phyloP scores from a whole-genome alignment of 2,888 invertebrate species.

The Adineta ricciae region DNA sequence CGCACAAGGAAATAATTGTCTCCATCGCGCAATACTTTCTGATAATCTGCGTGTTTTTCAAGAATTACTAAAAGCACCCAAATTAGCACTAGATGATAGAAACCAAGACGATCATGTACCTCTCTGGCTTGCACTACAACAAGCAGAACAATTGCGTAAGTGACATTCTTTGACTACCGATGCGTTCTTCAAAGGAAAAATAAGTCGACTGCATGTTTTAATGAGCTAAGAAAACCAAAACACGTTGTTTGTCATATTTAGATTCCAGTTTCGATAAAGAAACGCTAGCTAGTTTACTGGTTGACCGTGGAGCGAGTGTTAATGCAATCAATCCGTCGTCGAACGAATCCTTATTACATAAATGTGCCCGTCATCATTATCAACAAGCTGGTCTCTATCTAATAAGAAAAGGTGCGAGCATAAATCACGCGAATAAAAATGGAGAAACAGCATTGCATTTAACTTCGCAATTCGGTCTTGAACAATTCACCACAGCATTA shows the following conservation, averaged over 20 bases:
- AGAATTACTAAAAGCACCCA: constrained; percentile 60
- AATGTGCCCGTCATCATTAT: constrained; percentile 59
- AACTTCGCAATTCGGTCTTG: constrained; percentile 64
- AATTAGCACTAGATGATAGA: constrained; percentile 56
- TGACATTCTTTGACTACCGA: no score
- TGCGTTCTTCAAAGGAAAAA: no score
- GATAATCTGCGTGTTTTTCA: constrained; percentile 67
- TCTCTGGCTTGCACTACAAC: constrained; percentile 64
- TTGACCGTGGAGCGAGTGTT: constrained; percentile 16
- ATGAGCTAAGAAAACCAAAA: no score
- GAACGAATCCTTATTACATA: constrained; percentile 69
- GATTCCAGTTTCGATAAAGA: not conserved
- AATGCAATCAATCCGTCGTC: constrained; percentile 22
- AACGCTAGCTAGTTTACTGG: constrained; percentile 27
- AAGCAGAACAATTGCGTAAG: constrained; percentile 28
- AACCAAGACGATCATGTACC: constrained; percentile 66
- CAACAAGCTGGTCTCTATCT: constrained; percentile 69
- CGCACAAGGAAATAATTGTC: constrained; percentile 55
- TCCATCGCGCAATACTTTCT: constrained; percentile 69
- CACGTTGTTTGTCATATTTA: not conserved
- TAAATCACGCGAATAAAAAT: constrained; percentile 65
- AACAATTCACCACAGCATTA: constrained; percentile 60
- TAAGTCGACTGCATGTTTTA: no score
- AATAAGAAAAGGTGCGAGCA: constrained; percentile 59
- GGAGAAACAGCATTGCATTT: constrained; percentile 68